Evolutionary conservation across 2,113 vertebrate genomes (phyloP).

Genomic region (Ochotona princeps): DNA sequence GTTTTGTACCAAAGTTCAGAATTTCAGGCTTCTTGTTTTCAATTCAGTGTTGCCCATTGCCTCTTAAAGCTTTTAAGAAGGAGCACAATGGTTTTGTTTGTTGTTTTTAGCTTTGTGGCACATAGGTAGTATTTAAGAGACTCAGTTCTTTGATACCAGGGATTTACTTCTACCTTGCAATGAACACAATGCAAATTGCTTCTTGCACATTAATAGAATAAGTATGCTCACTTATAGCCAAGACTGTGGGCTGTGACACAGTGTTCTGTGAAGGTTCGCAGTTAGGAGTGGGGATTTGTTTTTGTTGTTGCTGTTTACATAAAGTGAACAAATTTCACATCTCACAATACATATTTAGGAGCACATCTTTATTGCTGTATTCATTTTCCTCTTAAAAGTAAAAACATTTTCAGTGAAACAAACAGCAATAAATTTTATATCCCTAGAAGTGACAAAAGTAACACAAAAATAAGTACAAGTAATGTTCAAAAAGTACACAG

Average conservation of each 20-base stretch:
- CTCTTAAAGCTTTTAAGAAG: not conserved
- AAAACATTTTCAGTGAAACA: not conserved
- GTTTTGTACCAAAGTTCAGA: not conserved
- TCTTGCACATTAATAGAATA: not conserved
- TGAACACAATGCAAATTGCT: not conserved
- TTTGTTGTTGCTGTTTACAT: no score
- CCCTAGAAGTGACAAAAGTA: constrained; percentile 5
- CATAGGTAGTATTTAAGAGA: not conserved
- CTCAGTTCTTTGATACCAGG: not conserved
- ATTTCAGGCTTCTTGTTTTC: constrained; percentile 1
- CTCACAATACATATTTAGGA: no score
- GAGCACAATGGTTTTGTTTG: not conserved
- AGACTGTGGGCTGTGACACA: not conserved
- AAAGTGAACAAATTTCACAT: not conserved
- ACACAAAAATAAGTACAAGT: not conserved
- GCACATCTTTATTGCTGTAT: not conserved
- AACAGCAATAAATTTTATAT: not conserved
- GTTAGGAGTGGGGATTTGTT: not conserved
- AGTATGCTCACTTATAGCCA: not conserved
- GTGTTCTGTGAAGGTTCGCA: not conserved
- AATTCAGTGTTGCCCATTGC: not conserved
- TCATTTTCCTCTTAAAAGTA: constrained; percentile 27
- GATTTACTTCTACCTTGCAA: not conserved
- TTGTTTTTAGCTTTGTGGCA: not conserved
- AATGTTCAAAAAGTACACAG: no score